Evolutionary conservation across 2,888 invertebrate species (phyloP), one percentile per base, ranked within the genome.

Genomic region (Linyphia triangularis): DNA sequence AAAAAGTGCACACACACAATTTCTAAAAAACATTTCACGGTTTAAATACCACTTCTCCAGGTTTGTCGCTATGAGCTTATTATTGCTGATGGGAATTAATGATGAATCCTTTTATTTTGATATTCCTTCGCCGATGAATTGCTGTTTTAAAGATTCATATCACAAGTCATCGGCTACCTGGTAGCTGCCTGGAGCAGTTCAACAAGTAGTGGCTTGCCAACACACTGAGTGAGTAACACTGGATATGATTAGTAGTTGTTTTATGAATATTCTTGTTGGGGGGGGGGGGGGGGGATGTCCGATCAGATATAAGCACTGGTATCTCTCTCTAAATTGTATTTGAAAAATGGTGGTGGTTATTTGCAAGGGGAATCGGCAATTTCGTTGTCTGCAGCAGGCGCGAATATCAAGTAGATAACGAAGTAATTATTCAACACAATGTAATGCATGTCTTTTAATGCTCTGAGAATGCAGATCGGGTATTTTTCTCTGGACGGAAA

Each of bases 81-180:
- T 59, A 61, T 26, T 26, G 24, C 28, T n/a, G n/a, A 6, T 26
- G 43, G 30, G 33, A 73, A 40, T 73, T 73, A 73, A 73, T 73
- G 73, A 73, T 73, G 28, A 30, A 16, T 28, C 30, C 57, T 28
- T 70, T 19, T 73, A 59, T 73, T 73, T 73, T 73, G 57, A 73
- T 73, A 73, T 59, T 73, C 73, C 73, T 43, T 26, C 6, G 16
- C 70, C 6, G 22, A 22, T 24, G 24, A 24, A 22, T 70, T 70
- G 24, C 40, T 19, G 69, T 40, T 70, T 70, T 43, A 43, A 24
- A n/a, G 43, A 43, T 43, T 70, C 70, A 43, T 70, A 70, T 70
- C 70, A n/a, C 43, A 26, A 51, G 51, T 51, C 16, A n/a, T 51
- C n/a, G 51, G 51, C 51, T 51, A n/a, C 70, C 70, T 70, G 43